Conservation (phyloP, 1,140 invertebrate genomes). For the Dinothrombium tinctorium region DNA sequence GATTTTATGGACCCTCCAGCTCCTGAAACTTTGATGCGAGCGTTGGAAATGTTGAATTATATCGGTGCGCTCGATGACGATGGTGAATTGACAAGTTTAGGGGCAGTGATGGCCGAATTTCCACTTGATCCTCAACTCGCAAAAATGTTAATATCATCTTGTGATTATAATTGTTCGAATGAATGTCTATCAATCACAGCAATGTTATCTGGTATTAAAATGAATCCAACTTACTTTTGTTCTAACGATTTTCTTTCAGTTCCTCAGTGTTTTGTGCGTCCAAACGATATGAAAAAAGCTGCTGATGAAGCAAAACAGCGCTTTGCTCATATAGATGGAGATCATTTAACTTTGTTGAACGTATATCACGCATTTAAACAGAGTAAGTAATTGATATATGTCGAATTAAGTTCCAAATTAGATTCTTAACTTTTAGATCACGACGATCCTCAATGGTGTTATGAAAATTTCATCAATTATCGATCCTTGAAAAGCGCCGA, state of each 20-base stretch:
- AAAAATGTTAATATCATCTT: slow-evolving; percentile 91
- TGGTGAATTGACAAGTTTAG: slow-evolving; percentile 73
- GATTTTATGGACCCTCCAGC: slow-evolving; percentile 99
- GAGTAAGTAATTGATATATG: slow-evolving; percentile 41
- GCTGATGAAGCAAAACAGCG: slow-evolving; percentile 97
- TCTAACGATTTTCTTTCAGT: slow-evolving; percentile 32
- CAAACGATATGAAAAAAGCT: slow-evolving; percentile 94
- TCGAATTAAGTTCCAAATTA: slow-evolving; percentile 11
- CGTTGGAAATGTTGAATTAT: slow-evolving; percentile 90
- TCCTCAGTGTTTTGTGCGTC: slow-evolving; percentile 96
- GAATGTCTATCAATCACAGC: slow-evolving; percentile 96
- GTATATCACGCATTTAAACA: slow-evolving; percentile 98
- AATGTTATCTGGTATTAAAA: slow-evolving; percentile 78
- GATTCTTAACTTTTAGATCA: slow-evolving; percentile 22
- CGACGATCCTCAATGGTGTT: slow-evolving; percentile 94
- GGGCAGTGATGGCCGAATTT: slow-evolving; percentile 99
- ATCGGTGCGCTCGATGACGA: slow-evolving; percentile 88
- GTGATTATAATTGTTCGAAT: slow-evolving; percentile 94
- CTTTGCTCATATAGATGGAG: slow-evolving; percentile 98
- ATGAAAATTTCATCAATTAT: slow-evolving; percentile 98
- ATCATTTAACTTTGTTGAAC: slow-evolving; percentile 83
- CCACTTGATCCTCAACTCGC: slow-evolving; percentile 95
- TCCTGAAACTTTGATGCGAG: slow-evolving; percentile 99
- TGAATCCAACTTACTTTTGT: slow-evolving; percentile 5
- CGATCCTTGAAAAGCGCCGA: slow-evolving; percentile 82